Conservation (phyloP, 2,888 invertebrate species). For the Uropetala carovei region DNA sequence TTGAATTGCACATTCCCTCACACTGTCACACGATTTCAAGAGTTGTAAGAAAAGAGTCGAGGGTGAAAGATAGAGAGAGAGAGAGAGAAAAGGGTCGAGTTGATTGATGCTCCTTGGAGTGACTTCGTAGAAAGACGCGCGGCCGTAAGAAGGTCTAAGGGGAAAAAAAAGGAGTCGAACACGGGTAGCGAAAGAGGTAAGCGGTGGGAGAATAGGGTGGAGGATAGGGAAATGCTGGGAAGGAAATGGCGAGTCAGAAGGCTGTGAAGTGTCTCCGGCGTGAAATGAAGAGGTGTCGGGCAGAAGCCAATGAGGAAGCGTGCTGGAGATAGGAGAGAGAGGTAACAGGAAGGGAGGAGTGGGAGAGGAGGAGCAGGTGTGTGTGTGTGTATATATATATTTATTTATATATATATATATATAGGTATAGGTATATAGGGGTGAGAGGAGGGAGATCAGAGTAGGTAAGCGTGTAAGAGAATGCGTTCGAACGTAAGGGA, state of each 20-base stretch:
- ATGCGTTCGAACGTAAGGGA: neutral
- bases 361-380: neutral
- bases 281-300: constrained; percentile 19
- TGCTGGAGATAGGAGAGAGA: neutral
- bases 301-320: neutral
- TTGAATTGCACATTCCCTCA: neutral
- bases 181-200: neutral
- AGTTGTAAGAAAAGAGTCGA: neutral
- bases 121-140: neutral
- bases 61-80: neutral
- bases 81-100: neutral
- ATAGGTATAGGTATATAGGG: too few relatives aligned
- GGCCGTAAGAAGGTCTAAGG: too few relatives aligned
- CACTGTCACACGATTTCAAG: neutral
- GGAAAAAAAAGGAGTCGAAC: neutral
- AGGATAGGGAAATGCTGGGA: neutral
- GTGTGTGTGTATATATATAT: too few relatives aligned
- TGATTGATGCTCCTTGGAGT: neutral
- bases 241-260: neutral
- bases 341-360: neutral
- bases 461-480: constrained; percentile 5
- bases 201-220: neutral
- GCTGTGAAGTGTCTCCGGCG: neutral
- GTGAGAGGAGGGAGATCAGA: neutral
- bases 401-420: too few relatives aligned